Conservation (phyloP, 2,797 vertebrate species). For the Epinephelus coioides region DNA sequence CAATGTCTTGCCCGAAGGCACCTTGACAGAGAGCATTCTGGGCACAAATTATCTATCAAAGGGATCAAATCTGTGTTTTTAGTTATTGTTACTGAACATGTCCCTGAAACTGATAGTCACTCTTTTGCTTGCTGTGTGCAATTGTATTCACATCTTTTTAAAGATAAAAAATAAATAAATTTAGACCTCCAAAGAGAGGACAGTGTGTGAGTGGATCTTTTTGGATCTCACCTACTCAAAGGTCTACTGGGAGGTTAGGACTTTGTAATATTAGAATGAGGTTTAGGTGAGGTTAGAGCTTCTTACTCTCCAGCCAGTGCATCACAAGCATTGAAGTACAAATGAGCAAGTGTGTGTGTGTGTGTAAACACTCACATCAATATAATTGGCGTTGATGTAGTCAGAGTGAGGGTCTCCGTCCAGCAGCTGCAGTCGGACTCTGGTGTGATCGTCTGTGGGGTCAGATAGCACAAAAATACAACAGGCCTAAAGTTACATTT, state of each 20-base stretch:
- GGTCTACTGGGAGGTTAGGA: neutral
- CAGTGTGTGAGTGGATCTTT: too few relatives aligned
- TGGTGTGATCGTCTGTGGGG: conserved; percentile 96
- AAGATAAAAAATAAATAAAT: too few relatives aligned
- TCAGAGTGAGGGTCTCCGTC: conserved; percentile 97
- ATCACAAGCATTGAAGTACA: neutral
- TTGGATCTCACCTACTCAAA: neutral
- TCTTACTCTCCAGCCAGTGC: neutral
- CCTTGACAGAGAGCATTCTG: too few relatives aligned
- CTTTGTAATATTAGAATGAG: neutral
- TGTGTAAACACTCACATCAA: conserved; percentile 89
- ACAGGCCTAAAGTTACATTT: conserved; percentile 88
- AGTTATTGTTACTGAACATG: neutral
- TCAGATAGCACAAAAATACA: conserved; percentile 87
- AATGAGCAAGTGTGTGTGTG: neutral
- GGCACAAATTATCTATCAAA: neutral
- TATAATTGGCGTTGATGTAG: conserved; percentile 99
- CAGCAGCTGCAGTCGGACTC: conserved; percentile 93
- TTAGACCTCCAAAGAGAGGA: too few relatives aligned
- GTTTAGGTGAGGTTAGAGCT: neutral
- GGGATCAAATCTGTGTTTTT: neutral
- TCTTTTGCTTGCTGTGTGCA: neutral
- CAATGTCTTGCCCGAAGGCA: neutral
- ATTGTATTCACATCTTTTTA: neutral
- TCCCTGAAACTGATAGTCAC: neutral